Percentiles rank a stretch among this genome's conserved stretches.
phyloP scores from a whole-genome alignment of 2,888 invertebrate genomes.

The Orthosia gothica region DNA sequence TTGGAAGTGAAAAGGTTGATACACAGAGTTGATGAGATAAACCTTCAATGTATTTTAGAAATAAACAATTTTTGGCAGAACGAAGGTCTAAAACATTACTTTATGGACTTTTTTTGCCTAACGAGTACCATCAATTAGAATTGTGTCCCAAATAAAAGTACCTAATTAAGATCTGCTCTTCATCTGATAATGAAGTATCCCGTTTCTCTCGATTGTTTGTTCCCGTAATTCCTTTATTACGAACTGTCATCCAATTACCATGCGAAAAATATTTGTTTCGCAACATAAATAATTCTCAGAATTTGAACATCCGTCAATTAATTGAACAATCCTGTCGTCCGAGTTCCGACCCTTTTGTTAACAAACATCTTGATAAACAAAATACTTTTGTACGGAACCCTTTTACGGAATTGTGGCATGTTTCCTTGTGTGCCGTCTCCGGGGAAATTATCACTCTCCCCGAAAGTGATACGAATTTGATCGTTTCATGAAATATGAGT shows the following conservation, averaged over 20 bases:
- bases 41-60: background rate
- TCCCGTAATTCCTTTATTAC: slow-evolving; percentile 36
- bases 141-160: slow-evolving; percentile 18
- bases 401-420: slow-evolving; percentile 55
- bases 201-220: slow-evolving; percentile 13
- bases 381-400: slow-evolving; percentile 54
- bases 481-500: slow-evolving; percentile 65
- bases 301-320: slow-evolving; percentile 40
- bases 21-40: background rate
- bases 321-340: slow-evolving; percentile 52
- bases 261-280: slow-evolving; percentile 35
- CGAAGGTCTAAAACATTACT: background rate
- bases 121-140: slow-evolving; percentile 17
- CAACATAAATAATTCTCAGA: slow-evolving; percentile 16
- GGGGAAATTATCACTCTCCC: slow-evolving; percentile 65
- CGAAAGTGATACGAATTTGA: slow-evolving; percentile 66
- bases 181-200: slow-evolving; percentile 24
- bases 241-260: slow-evolving; percentile 44
- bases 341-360: slow-evolving; percentile 27
- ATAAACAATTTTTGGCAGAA: background rate
- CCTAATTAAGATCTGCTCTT: slow-evolving; percentile 39
- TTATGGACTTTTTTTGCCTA: background rate
- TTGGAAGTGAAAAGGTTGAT: slow-evolving; percentile 17
- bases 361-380: slow-evolving; percentile 58
- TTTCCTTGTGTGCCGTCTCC: slow-evolving; percentile 53